Base-by-base conservation (phyloP, 2,113 vertebrate genomes). In the Eubucco bourcierii region DNA sequence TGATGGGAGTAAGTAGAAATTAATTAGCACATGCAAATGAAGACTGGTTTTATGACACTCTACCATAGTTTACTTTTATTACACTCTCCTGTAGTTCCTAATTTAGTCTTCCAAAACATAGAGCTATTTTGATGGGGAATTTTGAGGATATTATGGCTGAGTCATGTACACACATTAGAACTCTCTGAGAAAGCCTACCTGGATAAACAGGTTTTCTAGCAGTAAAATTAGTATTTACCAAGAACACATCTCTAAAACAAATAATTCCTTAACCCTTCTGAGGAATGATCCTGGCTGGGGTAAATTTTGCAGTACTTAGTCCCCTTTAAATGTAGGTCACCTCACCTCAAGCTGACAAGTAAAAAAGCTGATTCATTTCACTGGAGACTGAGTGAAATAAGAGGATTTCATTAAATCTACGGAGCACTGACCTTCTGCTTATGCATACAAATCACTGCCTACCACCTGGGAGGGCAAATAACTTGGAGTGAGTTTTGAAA, bases 21-120 rank as follows among this genome's bases (percentile, higher is more conserved):
- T 95, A 97, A 95, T 97, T 96, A 97, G 72, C 34, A 92, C 56
- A 95, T 97, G 90, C 66, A 96, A 95, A 95, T 94, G 53, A 96
- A 96, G 88, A 92, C 10, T 66, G 59, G 15, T 86, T 94, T 91
- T 94, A 83, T 96, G 93, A 83, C 58, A 89, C 52, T 65, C 39
- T 84, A 46, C 27, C 50, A n/a, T 10, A 87, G 39, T 31, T 89
- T 52, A 52, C 23, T 52, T 52, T 52, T 52, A 52, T 47, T 47
- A 47, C 19, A 47, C 47, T 47, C 47, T 47, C 47, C 20, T 19
- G 8, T 11, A 47, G 47, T 31, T 89, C 28, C 20, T 80, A 93
- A 94, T 65, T 84, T 87, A 67, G 79, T 67, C 12, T 90, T 94
- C 50, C 21, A 76, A 70, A 95, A 68, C 2, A 86, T 34, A 52